These are phyloP conservation scores for Drosophila navojoa DNA, from an alignment of 1,140 invertebrate species.

Conservation along the genomic window DNA sequence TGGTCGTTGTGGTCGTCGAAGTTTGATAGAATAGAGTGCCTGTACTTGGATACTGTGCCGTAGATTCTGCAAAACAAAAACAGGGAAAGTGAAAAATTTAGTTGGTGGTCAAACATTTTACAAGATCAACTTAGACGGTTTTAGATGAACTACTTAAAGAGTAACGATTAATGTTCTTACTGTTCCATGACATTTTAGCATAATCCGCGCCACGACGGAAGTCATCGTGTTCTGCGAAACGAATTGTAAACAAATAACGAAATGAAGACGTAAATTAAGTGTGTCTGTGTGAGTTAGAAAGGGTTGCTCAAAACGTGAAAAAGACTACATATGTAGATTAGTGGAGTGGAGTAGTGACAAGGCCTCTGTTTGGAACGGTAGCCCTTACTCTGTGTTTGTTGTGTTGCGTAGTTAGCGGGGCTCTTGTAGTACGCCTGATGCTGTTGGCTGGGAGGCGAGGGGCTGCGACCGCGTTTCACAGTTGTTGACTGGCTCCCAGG, in stretches of 20 bases:
- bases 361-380: slow-evolving; percentile 2
- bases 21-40: slow-evolving; percentile 81
- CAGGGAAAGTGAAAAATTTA: not conserved
- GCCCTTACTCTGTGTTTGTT: slow-evolving; percentile 84
- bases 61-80: slow-evolving; percentile 60
- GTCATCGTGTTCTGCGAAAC: slow-evolving; percentile 90
- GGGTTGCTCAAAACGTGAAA: slow-evolving; percentile 50
- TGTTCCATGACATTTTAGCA: slow-evolving; percentile 91
- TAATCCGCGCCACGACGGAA: slow-evolving; percentile 89
- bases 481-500: slow-evolving; percentile 53
- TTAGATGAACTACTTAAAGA: slow-evolving; percentile 43
- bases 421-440: slow-evolving; percentile 81
- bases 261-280: slow-evolving; percentile 76
- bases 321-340: slow-evolving; percentile 18
- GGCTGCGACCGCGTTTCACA: slow-evolving; percentile 85
- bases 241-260: slow-evolving; percentile 77
- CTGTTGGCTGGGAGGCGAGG: slow-evolving; percentile 84
- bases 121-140: slow-evolving; percentile 10
- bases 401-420: slow-evolving; percentile 83
- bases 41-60: slow-evolving; percentile 72
- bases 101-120: not conserved
- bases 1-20: slow-evolving; percentile 68
- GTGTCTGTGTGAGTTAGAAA: slow-evolving; percentile 66
- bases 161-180: slow-evolving; percentile 86
- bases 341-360: slow-evolving; percentile 11